These are phyloP conservation scores for Montipora capitata DNA, from an alignment of 92 coral and sea anemone species.

Conservation along the genomic window DNA sequence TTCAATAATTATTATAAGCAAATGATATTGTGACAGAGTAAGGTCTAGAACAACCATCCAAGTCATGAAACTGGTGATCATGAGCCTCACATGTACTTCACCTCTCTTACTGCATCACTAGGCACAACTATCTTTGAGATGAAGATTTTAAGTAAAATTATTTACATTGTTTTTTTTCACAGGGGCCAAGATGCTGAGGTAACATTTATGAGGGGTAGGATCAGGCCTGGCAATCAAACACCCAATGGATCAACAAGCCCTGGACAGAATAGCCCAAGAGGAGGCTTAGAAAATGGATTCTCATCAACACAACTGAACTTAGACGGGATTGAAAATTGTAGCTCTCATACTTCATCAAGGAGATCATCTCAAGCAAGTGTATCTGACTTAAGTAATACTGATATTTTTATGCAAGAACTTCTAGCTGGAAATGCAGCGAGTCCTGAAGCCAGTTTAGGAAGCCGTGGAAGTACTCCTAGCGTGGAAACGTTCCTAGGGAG, in stretches of 20 bases:
- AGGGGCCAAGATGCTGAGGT: conserved; percentile 78
- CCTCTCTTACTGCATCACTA: background rate
- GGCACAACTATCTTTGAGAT: background rate
- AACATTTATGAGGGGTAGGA: conserved; percentile 83
- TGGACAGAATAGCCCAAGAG: conserved; percentile 10
- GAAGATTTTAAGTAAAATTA: background rate
- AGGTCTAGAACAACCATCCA: too few species aligned
- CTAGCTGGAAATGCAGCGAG: conserved; percentile 19
- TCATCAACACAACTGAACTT: conserved; percentile 25
- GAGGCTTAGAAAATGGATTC: conserved; percentile 46
- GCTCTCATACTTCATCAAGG: conserved; percentile 75
- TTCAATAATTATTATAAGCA: too few species aligned
- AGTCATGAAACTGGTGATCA: too few species aligned
- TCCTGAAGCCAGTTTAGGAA: background rate
- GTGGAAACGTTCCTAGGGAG: conserved; percentile 44
- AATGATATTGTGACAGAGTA: too few species aligned
- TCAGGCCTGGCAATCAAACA: conserved; percentile 58
- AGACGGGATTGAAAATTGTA: conserved; percentile 72
- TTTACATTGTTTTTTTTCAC: background rate
- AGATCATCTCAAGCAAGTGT: conserved; percentile 78
- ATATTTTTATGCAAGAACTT: conserved; percentile 79
- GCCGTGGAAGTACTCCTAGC: conserved; percentile 22
- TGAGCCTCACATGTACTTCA: too few species aligned
- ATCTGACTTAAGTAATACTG: conserved; percentile 80
- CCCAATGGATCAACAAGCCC: conserved; percentile 42